phyloP scores from a whole-genome alignment of 2,888 invertebrate genomes.

The Epinotia demarniana region DNA sequence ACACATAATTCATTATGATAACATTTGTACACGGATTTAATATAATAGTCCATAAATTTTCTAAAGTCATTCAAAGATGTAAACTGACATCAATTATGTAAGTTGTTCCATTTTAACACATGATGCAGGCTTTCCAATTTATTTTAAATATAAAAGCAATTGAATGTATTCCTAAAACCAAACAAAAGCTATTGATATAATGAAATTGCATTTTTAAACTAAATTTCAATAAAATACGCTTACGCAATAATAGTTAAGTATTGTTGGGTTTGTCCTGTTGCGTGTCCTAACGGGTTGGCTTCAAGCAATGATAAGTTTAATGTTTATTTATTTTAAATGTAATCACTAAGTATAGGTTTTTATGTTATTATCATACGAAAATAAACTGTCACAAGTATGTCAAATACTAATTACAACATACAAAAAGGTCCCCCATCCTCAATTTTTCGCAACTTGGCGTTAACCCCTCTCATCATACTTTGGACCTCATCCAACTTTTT shows the following conservation, averaged over 20 bases:
- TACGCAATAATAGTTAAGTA: not conserved
- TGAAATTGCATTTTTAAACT: not conserved
- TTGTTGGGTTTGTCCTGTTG: not conserved
- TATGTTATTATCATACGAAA: no score
- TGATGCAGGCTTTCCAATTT: not conserved
- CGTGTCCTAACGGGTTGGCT: not conserved
- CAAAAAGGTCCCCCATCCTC: not conserved
- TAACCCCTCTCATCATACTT: slow-evolving; percentile 13
- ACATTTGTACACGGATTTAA: not conserved
- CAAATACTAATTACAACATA: not conserved
- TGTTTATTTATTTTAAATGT: no score
- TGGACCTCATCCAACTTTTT: slow-evolving; percentile 1
- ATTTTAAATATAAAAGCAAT: not conserved
- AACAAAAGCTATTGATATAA: not conserved
- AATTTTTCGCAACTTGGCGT: slow-evolving; percentile 5
- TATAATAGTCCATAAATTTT: not conserved
- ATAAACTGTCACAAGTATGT: no score
- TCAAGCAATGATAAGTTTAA: no score
- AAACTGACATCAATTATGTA: not conserved
- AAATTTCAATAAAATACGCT: not conserved
- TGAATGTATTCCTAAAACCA: not conserved
- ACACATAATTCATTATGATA: no score
- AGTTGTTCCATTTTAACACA: not conserved
- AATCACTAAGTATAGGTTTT: no score
- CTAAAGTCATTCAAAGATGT: not conserved